Conservation (phyloP, 2,888 invertebrate genomes). For the Eupithecia subfuscata region DNA sequence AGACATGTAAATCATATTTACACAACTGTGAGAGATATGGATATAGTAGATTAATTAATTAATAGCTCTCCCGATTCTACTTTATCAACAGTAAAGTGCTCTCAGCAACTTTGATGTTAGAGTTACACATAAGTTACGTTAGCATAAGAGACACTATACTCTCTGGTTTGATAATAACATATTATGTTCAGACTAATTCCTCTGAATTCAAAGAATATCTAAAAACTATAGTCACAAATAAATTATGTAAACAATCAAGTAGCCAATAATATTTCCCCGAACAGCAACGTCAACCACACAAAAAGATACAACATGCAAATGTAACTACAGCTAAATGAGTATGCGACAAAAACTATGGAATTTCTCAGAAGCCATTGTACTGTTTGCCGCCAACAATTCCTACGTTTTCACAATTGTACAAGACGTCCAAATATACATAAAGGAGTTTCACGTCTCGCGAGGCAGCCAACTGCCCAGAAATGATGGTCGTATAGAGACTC, state of each 20-base stretch:
- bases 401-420: slow-evolving; percentile 34
- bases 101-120: not conserved
- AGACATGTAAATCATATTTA: slow-evolving; percentile 23
- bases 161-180: not conserved
- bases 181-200: not conserved
- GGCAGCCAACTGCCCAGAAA: slow-evolving; percentile 50
- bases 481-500: slow-evolving; percentile 23
- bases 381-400: slow-evolving; percentile 34
- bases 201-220: not conserved
- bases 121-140: not conserved
- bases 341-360: slow-evolving; percentile 29
- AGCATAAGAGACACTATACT: not conserved
- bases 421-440: slow-evolving; percentile 31
- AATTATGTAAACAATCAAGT: slow-evolving; percentile 1
- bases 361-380: slow-evolving; percentile 33
- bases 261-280: slow-evolving; percentile 8
- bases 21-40: slow-evolving; percentile 17
- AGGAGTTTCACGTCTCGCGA: slow-evolving; percentile 48
- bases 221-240: not conserved
- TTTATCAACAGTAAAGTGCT: slow-evolving; percentile 7
- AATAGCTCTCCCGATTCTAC: not conserved
- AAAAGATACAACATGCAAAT: slow-evolving; percentile 22
- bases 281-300: slow-evolving; percentile 12
- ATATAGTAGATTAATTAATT: slow-evolving; percentile 8
- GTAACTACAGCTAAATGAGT: slow-evolving; percentile 22